A percentile compares a stretch with the other conserved stretches of the same genome.
phyloP scores from a whole-genome alignment of 2,888 invertebrate species.

The Plebejus argus region DNA sequence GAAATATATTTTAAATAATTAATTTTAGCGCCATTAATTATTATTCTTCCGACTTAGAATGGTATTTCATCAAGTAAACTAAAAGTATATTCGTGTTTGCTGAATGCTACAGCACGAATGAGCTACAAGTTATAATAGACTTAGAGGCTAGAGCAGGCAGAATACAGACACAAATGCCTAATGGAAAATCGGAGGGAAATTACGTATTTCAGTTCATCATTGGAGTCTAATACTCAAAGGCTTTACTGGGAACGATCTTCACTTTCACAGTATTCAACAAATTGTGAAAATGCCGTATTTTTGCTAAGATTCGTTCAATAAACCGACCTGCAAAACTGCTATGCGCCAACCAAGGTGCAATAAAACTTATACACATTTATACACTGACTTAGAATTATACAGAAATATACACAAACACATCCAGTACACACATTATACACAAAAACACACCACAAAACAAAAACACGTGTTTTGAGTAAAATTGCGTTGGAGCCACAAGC shows the following conservation, averaged over 20 bases:
- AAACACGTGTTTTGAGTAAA: neutral
- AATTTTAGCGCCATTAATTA: no score
- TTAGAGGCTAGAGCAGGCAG: no score
- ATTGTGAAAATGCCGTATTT: constrained; percentile 13
- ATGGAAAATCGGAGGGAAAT: neutral
- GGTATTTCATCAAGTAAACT: no score
- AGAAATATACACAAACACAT: neutral
- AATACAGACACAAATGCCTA: neutral
- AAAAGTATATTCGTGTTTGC: neutral
- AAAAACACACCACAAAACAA: neutral
- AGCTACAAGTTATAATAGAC: neutral
- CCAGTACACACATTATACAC: neutral
- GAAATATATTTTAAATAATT: no score
- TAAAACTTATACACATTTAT: neutral
- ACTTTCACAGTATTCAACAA: no score
- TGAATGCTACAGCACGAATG: neutral
- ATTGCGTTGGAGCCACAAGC: neutral
- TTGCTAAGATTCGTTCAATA: neutral
- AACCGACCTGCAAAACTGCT: neutral
- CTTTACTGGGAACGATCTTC: neutral
- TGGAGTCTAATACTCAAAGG: no score
- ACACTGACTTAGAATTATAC: neutral
- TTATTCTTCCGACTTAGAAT: no score
- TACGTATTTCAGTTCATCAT: no score
- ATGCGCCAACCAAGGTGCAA: constrained; percentile 7